Base-by-base conservation (phyloP, 2,113 vertebrate genomes). In the Callorhinus ursinus region DNA sequence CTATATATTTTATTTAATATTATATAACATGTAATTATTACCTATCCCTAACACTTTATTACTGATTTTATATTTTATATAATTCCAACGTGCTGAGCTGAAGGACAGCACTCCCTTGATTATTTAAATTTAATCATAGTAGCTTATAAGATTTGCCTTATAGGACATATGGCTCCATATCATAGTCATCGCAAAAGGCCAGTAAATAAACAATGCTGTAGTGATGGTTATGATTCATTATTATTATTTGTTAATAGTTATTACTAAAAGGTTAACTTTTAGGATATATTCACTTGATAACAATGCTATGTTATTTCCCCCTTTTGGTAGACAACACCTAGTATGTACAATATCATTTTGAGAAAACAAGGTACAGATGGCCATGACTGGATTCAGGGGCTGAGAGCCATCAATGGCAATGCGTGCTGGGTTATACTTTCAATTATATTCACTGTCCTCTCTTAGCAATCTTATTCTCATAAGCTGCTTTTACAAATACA, bases 41-140 rank as follows among this genome's bases (percentile, higher is more conserved):
- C 33, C 14, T 33, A 74, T 21, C 7, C 13, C 79, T 65, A 79
- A 36, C 59, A 88, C 42, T 33, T 91, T 94, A 76, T 89, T 69
- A 51, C 55, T 88, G 61, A 83, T 92, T 97, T 95, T 94, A 16
- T 46, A 88, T 74, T 93, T 93, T 55, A 57, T 82, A 51, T 71
- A 71, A 85, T 88, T 93, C n/a, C 28, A 95, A 91, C 22, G 18
- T 88, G 18, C 77, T 95, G 93, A 90, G 79, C 92, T 96, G 19
- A 92, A 96, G 61, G 72, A 3, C 2, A 91, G 49, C 4, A 46
- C 5, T 80, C 10, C 31, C 21, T 92, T 95, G 51, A 90, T 85
- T 90, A 92, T 96, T 94, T 95, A 93, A 87, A 90, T 87, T 93
- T 79, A 72, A 83, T 80, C 83, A 92, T 92, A 31, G 46, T 36